These are phyloP conservation scores for Cavia porcellus DNA, from an alignment of 2,113 vertebrate species.

Conservation along the genomic window DNA sequence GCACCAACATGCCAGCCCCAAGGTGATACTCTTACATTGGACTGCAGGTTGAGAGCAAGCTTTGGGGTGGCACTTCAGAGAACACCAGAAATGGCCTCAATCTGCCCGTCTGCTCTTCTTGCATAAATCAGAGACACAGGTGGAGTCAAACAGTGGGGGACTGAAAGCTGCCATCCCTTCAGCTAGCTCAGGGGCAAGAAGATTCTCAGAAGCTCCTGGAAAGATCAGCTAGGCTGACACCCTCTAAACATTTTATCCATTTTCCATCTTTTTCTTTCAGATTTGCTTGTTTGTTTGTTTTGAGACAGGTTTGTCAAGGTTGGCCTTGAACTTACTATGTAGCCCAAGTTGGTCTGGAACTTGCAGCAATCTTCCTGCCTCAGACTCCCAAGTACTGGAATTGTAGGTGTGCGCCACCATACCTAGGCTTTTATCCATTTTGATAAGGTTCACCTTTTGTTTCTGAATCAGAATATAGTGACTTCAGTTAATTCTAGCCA, in stretches of 20 bases:
- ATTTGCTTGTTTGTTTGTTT: neutral
- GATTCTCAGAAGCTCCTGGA: neutral
- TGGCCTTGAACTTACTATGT: neutral
- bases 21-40: neutral
- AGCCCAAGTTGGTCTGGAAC: neutral
- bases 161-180: neutral
- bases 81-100: neutral
- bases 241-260: neutral
- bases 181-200: too few relatives aligned
- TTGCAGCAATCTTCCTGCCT: neutral
- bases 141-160: neutral
- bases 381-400: neutral
- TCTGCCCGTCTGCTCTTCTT: neutral
- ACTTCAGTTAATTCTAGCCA: constrained; percentile 21
- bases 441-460: neutral
- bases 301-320: neutral
- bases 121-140: neutral
- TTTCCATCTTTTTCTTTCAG: neutral
- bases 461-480: neutral
- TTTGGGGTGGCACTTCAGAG: neutral
- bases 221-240: neutral
- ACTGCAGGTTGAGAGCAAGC: neutral
- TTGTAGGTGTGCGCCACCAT: neutral
- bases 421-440: neutral
- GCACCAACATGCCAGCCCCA: neutral